Conservation (phyloP, 1,140 invertebrate species). For the Octopus sinensis region DNA sequence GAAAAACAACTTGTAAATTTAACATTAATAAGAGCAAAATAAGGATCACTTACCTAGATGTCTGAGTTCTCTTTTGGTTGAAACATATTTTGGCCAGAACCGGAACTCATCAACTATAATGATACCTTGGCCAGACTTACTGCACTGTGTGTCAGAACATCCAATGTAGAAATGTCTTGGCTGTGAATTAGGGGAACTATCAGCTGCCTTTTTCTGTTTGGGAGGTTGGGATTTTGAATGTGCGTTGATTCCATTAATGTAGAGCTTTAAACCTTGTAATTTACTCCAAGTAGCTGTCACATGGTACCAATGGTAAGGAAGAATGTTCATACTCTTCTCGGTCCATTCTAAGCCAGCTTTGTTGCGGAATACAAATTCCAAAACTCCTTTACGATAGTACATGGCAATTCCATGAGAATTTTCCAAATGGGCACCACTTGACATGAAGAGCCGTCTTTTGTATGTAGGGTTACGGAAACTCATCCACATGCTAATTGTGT, state of each 20-base stretch:
- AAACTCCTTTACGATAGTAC: constrained; percentile 42
- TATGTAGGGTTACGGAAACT: constrained; percentile 38
- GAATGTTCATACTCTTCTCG: constrained; percentile 34
- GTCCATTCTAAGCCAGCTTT: constrained; percentile 45
- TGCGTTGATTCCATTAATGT: constrained; percentile 40
- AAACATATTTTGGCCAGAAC: constrained; percentile 40
- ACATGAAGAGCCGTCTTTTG: constrained; percentile 47
- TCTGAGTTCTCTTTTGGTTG: constrained; percentile 34
- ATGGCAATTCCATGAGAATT: constrained; percentile 53
- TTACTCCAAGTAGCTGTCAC: constrained; percentile 47
- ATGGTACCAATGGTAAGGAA: constrained; percentile 52
- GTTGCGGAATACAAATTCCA: constrained; percentile 46
- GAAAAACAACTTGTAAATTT: no score
- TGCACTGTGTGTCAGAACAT: no score
- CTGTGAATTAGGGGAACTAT: no score
- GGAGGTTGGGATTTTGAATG: constrained; percentile 25
- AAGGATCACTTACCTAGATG: constrained; percentile 42
- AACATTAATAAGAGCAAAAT: not conserved
- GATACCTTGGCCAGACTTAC: constrained; percentile 25
- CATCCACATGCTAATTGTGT: constrained; percentile 52
- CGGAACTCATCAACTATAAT: constrained; percentile 52
- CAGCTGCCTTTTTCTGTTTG: constrained; percentile 13
- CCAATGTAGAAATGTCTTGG: no score
- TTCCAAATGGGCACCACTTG: constrained; percentile 49
- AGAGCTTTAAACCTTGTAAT: constrained; percentile 38